Conservation (phyloP, 2,888 invertebrate species). For the Acanthoscelides obtectus region DNA sequence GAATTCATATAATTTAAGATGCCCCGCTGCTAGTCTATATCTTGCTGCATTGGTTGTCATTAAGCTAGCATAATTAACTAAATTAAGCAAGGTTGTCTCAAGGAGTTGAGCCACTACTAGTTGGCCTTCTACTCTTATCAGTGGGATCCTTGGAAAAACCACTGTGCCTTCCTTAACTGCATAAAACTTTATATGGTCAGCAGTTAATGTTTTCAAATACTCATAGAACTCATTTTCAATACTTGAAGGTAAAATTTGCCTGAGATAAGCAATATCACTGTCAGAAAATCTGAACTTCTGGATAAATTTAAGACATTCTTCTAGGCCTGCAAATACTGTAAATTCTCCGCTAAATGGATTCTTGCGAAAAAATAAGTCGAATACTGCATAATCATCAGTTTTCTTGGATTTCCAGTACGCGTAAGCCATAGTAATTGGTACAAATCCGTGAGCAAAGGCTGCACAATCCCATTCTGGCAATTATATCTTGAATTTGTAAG, state of each 20-base stretch:
- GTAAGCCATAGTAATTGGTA: constrained; percentile 99
- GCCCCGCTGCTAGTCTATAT: constrained; percentile 91
- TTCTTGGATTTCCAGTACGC: constrained; percentile 98
- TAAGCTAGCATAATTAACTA: constrained; percentile 95
- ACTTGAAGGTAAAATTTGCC: constrained; percentile 73
- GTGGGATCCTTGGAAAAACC: constrained; percentile 92
- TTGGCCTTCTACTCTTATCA: constrained; percentile 91
- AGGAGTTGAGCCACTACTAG: constrained; percentile 90
- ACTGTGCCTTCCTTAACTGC: constrained; percentile 95
- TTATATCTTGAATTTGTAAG: not conserved
- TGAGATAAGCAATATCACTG: constrained; percentile 91
- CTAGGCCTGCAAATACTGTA: constrained; percentile 95
- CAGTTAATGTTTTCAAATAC: constrained; percentile 76
- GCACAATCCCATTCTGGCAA: constrained; percentile 76
- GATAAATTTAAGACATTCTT: constrained; percentile 90
- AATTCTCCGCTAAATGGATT: constrained; percentile 98
- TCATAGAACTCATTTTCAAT: constrained; percentile 88
- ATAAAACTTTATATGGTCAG: constrained; percentile 78
- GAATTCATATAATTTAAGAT: constrained; percentile 88
- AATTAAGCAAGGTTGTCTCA: constrained; percentile 92
- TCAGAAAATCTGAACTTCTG: constrained; percentile 88
- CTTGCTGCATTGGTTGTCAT: constrained; percentile 97
- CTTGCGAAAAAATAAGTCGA: constrained; percentile 94
- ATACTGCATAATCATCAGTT: constrained; percentile 83
- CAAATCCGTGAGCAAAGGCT: constrained; percentile 87